phyloP scores from a whole-genome alignment of 2,888 invertebrate species.

The Antheraea assamensis region DNA sequence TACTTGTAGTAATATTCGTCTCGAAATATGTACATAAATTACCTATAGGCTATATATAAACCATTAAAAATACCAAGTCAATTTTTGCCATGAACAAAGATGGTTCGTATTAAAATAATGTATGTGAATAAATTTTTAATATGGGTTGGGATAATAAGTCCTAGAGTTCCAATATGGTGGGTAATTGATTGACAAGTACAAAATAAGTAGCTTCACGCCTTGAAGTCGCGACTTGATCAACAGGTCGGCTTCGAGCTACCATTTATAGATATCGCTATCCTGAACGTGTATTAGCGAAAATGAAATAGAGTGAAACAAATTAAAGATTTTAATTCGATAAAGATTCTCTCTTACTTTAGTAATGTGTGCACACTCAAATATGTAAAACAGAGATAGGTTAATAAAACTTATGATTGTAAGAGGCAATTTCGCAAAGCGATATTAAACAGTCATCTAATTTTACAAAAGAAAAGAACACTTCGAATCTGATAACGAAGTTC shows the following conservation, averaged over 20 bases:
- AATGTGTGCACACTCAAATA: not conserved
- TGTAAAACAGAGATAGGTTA: not conserved
- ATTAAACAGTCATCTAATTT: slow-evolving; percentile 17
- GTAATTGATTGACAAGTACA: slow-evolving; percentile 54
- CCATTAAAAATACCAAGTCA: not conserved
- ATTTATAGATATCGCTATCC: slow-evolving; percentile 30
- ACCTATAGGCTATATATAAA: not conserved
- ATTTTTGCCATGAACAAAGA: not conserved
- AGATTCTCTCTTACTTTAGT: not conserved
- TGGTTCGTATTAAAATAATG: slow-evolving; percentile 10
- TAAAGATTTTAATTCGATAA: not conserved
- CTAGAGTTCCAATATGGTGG: slow-evolving; percentile 41
- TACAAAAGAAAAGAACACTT: slow-evolving; percentile 19
- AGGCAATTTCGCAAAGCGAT: not conserved
- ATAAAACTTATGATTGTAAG: not conserved
- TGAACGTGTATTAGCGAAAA: not conserved
- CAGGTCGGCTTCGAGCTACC: slow-evolving; percentile 36
- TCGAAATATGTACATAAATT: not conserved
- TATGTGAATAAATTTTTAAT: slow-evolving; percentile 34
- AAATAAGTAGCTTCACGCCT: slow-evolving; percentile 51
- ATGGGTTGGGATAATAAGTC: slow-evolving; percentile 42
- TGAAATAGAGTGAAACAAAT: slow-evolving; percentile 7
- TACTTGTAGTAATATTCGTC: not conserved
- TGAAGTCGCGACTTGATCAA: slow-evolving; percentile 38
- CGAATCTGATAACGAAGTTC: slow-evolving; percentile 34